A percentile compares a stretch with the other conserved stretches of the same genome.
These are phyloP conservation scores for Orestias chungarensis DNA, from an alignment of 2,797 vertebrate species.

Conservation along the genomic window DNA sequence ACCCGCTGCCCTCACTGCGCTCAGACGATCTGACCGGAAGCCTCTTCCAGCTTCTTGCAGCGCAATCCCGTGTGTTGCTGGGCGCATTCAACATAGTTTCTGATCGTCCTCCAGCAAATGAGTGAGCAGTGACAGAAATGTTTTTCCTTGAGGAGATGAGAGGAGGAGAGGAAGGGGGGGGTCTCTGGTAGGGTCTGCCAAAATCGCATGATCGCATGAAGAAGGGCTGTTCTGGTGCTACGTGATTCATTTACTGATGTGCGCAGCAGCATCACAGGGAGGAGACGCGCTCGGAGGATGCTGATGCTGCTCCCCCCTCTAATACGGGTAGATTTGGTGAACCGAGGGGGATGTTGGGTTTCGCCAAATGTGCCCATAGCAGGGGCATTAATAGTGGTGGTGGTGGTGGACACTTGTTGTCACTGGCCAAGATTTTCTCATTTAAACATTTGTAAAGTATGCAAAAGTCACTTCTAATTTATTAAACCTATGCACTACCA, in stretches of 20 bases:
- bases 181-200: slow-evolving; percentile 77
- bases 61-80: slow-evolving; percentile 62
- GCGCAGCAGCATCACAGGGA: slow-evolving; percentile 65
- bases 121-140: slow-evolving; percentile 81
- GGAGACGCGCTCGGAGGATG: slow-evolving; percentile 67
- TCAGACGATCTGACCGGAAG: slow-evolving; percentile 67
- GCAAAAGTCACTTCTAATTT: not conserved
- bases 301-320: too few species aligned
- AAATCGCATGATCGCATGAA: slow-evolving; percentile 82
- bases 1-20: slow-evolving; percentile 66
- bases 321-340: slow-evolving; percentile 72
- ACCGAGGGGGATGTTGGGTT: slow-evolving; percentile 56
- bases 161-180: too few species aligned
- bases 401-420: not conserved
- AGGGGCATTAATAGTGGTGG: slow-evolving; percentile 10
- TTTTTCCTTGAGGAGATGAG: slow-evolving; percentile 65
- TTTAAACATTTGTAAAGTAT: not conserved
- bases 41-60: slow-evolving; percentile 70
- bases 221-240: slow-evolving; percentile 81
- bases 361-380: slow-evolving; percentile 58
- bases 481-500: not conserved
- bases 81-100: slow-evolving; percentile 78
- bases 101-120: slow-evolving; percentile 78
- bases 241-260: slow-evolving; percentile 83
- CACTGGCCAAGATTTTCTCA: not conserved